Base-by-base conservation (phyloP, 1,140 invertebrate species). In the Hyles vespertilio region DNA sequence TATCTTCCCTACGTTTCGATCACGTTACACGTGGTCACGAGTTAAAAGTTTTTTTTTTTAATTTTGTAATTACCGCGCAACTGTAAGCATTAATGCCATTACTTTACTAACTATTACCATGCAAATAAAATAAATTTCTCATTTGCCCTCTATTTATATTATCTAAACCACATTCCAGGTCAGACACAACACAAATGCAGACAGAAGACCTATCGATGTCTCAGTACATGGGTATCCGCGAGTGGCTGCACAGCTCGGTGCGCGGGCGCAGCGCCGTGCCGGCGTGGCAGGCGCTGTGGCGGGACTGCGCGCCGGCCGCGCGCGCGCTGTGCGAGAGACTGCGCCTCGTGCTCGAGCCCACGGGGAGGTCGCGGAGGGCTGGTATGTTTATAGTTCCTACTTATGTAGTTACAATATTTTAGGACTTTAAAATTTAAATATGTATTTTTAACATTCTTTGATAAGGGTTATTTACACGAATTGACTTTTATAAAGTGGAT, bases 281-380 rank as follows among this genome's bases (percentile, higher is more conserved):
- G 5, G 81, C 65, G 61, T 89, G 88, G 88, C 72, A 89, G 49
- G 59, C 63, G 22, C 73, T 82, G 49, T 88, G 88, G 86, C 67
- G 74, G 0, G 78, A 93, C 6, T 95, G 95, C 0, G 90, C 92
- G 4, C 79, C 85, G 9, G 86, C 98, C 4, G 94, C 98, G 0
- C 93, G 97, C 56, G 96, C 99, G 62, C 90, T 99, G 5, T 98
- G 97, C 67, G 98, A 99, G 87, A 95, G 98, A 76, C 89, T 99
- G 34, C 90, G 98, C 52, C 90, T 99, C 0, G 95, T 99, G 45
- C 89, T 99, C 10, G 98, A 99, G 90, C 98, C 98, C 1, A 98
- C 97, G 0, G 94, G 97, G 74, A 95, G 97, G 0, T 95, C 97
- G 0, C 93, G 97, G 67, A 89, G 99, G 6, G 96, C 95, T 68